phyloP scores from a whole-genome alignment of 2,888 invertebrate genomes.

The Clepsis dumicolana region DNA sequence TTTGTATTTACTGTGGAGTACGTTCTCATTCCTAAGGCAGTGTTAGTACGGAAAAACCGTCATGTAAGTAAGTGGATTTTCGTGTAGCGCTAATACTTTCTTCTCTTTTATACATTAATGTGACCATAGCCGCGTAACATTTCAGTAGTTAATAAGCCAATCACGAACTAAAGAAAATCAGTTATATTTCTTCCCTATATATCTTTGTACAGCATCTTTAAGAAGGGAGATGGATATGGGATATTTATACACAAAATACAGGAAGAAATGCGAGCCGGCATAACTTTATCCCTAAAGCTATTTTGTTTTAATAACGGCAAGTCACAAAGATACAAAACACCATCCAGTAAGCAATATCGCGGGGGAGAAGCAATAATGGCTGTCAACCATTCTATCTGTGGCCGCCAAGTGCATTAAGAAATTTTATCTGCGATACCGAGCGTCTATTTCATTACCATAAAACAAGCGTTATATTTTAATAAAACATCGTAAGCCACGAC shows the following conservation, averaged over 20 bases:
- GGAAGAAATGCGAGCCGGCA: conserved; percentile 17
- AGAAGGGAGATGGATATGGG: no score
- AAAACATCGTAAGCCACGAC: conserved; percentile 45
- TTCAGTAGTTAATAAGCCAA: conserved; percentile 33
- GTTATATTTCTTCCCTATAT: background rate
- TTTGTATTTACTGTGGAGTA: background rate
- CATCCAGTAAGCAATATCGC: conserved; percentile 49
- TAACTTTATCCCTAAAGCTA: conserved; percentile 32
- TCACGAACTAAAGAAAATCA: conserved; percentile 28
- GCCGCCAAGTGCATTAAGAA: conserved; percentile 62
- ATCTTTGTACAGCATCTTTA: no score
- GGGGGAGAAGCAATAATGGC: conserved; percentile 58
- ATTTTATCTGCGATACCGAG: conserved; percentile 55
- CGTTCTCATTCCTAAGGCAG: conserved; percentile 5
- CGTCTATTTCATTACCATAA: conserved; percentile 60
- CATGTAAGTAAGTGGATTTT: conserved; percentile 39
- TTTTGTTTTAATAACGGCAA: conserved; percentile 41
- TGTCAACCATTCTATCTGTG: conserved; percentile 60
- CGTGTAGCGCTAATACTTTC: conserved; percentile 32
- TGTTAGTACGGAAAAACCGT: conserved; percentile 18
- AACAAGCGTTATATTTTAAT: conserved; percentile 49
- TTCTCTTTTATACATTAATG: conserved; percentile 14
- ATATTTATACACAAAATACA: background rate
- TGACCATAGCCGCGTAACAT: conserved; percentile 18
- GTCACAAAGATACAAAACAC: conserved; percentile 49